Conservation (phyloP, 2,113 vertebrate species). For the Rhinopomastus cyanomelas region DNA sequence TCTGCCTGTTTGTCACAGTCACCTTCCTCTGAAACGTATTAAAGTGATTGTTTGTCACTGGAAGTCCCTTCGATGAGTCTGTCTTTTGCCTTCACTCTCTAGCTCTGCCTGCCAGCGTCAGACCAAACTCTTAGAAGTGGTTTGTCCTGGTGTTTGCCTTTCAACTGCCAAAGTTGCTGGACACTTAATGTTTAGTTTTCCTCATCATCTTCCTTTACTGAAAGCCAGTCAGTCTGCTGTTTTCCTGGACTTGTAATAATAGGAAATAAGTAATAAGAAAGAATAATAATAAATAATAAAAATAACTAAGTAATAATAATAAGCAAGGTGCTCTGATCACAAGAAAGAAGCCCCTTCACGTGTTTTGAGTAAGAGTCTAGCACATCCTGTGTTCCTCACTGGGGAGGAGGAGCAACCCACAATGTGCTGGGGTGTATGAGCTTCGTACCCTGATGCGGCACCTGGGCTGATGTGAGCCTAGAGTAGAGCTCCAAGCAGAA, state of each 20-base stretch:
- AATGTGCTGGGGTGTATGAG: neutral
- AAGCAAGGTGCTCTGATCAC: neutral
- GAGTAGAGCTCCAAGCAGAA: no score
- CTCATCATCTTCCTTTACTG: neutral
- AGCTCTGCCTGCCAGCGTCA: neutral
- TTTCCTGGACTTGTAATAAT: neutral
- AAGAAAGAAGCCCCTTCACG: neutral
- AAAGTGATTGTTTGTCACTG: neutral
- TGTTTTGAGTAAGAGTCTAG: neutral
- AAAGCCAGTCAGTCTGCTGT: neutral
- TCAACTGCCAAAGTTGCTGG: neutral
- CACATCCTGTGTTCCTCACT: fast-evolving
- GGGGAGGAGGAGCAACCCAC: neutral
- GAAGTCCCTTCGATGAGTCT: neutral
- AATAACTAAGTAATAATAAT: no score
- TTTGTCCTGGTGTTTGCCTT: neutral
- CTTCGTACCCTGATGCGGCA: neutral
- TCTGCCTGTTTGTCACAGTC: neutral
- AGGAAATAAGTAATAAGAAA: neutral
- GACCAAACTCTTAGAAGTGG: neutral
- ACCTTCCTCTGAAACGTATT: neutral
- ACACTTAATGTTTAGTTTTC: neutral
- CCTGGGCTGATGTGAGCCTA: neutral
- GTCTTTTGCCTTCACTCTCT: neutral
- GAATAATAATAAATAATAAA: no score